A percentile compares a stretch with the other conserved stretches of the same genome.
Conservation (phyloP, 1,140 invertebrate species). For the Drosophila pseudoobscura region DNA sequence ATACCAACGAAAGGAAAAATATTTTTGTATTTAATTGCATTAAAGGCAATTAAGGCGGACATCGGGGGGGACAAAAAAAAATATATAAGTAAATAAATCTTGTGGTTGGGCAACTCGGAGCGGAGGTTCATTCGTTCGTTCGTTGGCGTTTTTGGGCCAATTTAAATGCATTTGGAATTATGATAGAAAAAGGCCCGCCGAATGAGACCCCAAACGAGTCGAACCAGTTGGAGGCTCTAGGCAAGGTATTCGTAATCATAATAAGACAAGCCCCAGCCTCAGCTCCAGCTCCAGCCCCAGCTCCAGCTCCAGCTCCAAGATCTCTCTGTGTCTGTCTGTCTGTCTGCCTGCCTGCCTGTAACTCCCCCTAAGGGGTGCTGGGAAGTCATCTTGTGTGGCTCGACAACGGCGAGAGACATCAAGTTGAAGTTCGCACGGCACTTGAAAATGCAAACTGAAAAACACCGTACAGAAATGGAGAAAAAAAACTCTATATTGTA, state of each 20-base stretch:
- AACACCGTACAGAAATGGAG: conserved; percentile 17
- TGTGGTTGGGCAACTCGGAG: conserved; percentile 48
- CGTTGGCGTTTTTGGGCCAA: conserved; percentile 55
- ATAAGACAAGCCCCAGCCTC: conserved; percentile 34
- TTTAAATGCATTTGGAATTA: conserved; percentile 71
- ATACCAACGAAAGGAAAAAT: conserved; percentile 46
- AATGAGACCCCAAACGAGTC: conserved; percentile 64
- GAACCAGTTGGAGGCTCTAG: conserved; percentile 59
- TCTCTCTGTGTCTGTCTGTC: conserved; percentile 14
- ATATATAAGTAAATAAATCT: conserved; percentile 30
- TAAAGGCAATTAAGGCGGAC: conserved; percentile 57
- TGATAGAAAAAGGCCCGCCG: conserved; percentile 49
- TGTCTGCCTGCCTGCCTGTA: conserved; percentile 1
- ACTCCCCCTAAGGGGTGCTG: conserved; percentile 21
- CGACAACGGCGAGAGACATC: conserved; percentile 41
- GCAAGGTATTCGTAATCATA: conserved; percentile 53
- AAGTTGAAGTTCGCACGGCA: conserved; percentile 80
- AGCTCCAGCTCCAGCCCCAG: neutral
- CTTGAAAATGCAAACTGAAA: conserved; percentile 62
- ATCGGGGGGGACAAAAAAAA: neutral
- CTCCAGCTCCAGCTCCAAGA: conserved; percentile 19
- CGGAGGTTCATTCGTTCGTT: conserved; percentile 30
- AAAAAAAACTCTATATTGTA: conserved; percentile 52
- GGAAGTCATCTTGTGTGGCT: conserved; percentile 73
- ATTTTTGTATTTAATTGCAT: conserved; percentile 75